Evolutionary conservation across 2,888 invertebrate species (phyloP).

Genomic region (Panopea generosa): DNA sequence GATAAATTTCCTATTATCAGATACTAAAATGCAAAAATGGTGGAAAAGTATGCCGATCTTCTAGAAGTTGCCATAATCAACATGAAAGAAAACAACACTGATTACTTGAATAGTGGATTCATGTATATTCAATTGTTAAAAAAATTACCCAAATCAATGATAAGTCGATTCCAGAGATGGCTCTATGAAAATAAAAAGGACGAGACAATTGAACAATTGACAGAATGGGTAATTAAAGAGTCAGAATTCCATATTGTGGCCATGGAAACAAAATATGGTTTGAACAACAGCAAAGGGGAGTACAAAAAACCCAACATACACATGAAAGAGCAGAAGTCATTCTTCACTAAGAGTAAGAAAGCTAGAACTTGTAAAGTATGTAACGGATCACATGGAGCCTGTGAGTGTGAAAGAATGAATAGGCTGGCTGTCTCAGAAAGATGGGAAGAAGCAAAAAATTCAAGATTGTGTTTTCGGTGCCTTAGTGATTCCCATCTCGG

Average conservation of each 20-base stretch:
- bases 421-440: conserved; percentile 1
- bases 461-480: conserved; percentile 33
- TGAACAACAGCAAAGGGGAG: too few relatives aligned
- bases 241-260: too few relatives aligned
- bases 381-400: too few relatives aligned
- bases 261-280: too few relatives aligned
- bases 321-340: too few relatives aligned
- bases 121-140: conserved; percentile 34
- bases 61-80: conserved; percentile 49
- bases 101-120: conserved; percentile 24
- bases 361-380: too few relatives aligned
- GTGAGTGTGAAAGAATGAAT: too few relatives aligned
- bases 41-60: conserved; percentile 42
- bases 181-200: conserved; percentile 31
- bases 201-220: conserved; percentile 38
- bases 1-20: conserved; percentile 2
- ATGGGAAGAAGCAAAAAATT: conserved; percentile 31
- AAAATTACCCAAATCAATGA: conserved; percentile 44
- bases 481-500: conserved; percentile 25
- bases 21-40: conserved; percentile 15
- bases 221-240: conserved; percentile 5
- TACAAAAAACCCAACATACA: conserved; percentile 18
- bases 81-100: conserved; percentile 23
- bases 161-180: conserved; percentile 42
- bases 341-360: too few relatives aligned